Percentiles rank a stretch among this genome's conserved stretches.
Conservation (phyloP, 2,113 vertebrate genomes). For the Chauna torquata region DNA sequence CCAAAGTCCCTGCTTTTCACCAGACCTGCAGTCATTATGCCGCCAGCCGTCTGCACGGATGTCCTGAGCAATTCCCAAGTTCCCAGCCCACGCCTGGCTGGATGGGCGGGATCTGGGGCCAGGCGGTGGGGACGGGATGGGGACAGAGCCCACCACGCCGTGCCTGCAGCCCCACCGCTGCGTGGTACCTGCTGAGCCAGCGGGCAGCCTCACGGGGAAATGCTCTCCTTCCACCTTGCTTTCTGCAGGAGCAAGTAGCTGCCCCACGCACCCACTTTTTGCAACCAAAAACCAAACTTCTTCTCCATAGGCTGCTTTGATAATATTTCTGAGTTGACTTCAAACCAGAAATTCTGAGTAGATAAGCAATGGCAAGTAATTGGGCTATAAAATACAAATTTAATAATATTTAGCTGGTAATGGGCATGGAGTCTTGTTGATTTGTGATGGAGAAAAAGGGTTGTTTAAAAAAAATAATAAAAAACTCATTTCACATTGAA, state of each 20-base stretch:
- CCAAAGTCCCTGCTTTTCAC: neutral
- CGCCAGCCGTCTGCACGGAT: no score
- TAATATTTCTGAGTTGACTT: neutral
- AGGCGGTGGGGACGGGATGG: rapidly evolving
- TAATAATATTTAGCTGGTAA: neutral
- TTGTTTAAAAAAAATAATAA: neutral
- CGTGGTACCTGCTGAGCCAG: neutral
- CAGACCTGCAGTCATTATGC: neutral
- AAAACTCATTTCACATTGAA: neutral
- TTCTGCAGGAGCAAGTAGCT: neutral
- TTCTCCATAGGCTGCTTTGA: neutral
- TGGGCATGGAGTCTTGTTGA: neutral
- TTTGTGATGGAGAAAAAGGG: neutral
- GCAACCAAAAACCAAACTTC: neutral
- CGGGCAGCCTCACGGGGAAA: rapidly evolving
- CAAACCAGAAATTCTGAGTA: conserved; percentile 4
- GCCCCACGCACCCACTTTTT: neutral
- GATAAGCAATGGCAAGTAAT: neutral
- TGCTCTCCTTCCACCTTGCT: neutral
- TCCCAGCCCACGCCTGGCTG: neutral
- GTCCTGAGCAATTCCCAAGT: neutral
- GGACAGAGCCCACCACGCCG: neutral
- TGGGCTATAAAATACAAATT: neutral
- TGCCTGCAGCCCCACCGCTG: neutral
- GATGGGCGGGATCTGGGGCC: neutral